Base-by-base conservation (phyloP, 1,140 invertebrate genomes). In the Papilio machaon region DNA sequence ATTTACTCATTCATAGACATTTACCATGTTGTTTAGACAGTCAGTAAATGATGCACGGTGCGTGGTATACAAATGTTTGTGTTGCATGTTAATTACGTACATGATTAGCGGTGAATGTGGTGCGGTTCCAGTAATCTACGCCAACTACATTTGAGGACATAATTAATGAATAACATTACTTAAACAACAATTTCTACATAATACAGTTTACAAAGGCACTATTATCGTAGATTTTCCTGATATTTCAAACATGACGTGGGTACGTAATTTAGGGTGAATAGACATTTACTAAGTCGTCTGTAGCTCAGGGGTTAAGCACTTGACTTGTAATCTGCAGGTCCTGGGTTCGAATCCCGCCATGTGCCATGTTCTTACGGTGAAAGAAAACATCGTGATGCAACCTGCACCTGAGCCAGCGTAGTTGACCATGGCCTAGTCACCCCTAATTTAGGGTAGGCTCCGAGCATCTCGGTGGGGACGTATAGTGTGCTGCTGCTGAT, bases 31-130 rank as follows among this genome's bases (percentile, higher is more conserved):
- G 64, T 67, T 67, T 67, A 67, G 23, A 67, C 30, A 67, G 64
- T 67, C 30, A 38, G 23, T 64, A 30, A 67, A 67, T 23, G n/a
- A n/a, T 19, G 58, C 64, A 35, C 64, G 64, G 64, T 67, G 64
- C 23, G 60, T 35, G 60, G 9, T 67, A 67, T 5, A 67, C 64
- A 67, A 67, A 35, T 67, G 64, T 67, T 67, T 67, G 64, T 67
- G 64, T 67, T 67, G 64, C 64, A 67, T 67, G 64, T 67, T 67
- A 67, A 67, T 67, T 67, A 67, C 11, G 11, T 6, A 15, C 30
- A 23, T 67, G 64, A 67, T 67, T 67, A 67, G 64, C 30, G 23
- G 64, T 30, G 23, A 67, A 67, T 67, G 64, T 67, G n/a, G n/a
- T 60, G 23, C 30, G 64, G 10, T 35, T 35, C 23, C 10, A 5